Percentiles rank a stretch among this genome's conserved stretches.
phyloP scores from a whole-genome alignment of 2,113 vertebrate genomes.

The Pterocles orientalis region DNA sequence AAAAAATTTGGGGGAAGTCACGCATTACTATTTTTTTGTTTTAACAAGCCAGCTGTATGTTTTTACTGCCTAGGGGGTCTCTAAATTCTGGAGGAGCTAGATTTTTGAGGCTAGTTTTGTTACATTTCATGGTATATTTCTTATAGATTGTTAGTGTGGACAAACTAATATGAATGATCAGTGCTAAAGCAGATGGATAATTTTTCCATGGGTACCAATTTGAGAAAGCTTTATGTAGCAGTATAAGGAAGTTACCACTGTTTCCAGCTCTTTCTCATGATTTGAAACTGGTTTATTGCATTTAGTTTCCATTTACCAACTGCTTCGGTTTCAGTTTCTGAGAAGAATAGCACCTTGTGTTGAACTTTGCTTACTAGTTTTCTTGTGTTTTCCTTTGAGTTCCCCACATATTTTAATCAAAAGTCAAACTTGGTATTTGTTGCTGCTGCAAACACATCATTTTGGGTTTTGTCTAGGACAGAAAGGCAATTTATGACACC shows the following conservation, averaged over 20 bases:
- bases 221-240: not conserved
- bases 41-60: not conserved
- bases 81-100: not conserved
- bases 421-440: not conserved
- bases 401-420: not conserved
- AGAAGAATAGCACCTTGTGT: not conserved
- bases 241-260: not conserved
- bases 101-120: not conserved
- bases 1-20: not conserved
- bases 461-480: not conserved
- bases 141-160: not conserved
- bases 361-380: not conserved
- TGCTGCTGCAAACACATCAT: not conserved
- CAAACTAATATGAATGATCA: not conserved
- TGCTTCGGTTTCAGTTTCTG: not conserved
- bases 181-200: not conserved
- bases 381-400: not conserved
- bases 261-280: not conserved
- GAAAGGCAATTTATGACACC: not conserved
- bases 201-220: not conserved
- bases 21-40: not conserved
- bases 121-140: not conserved
- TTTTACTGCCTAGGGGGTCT: not conserved
- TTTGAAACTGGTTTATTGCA: not conserved
- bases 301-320: not conserved